Evolutionary conservation across 2,888 invertebrate species (phyloP).

Genomic region (Volucella zonaria): DNA sequence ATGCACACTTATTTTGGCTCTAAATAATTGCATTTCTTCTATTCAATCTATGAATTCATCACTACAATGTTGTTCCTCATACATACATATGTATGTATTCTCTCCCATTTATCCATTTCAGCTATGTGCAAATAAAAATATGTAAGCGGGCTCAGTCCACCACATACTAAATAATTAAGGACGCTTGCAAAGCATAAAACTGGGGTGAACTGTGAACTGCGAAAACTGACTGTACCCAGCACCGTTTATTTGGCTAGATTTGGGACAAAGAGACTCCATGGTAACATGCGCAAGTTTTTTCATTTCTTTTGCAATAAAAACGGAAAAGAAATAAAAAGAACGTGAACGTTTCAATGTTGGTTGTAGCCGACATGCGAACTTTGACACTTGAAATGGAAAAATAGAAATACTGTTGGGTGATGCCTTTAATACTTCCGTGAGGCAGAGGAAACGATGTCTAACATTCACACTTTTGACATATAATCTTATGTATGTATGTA

Average conservation of each 20-base stretch:
- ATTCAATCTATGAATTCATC: too few relatives aligned
- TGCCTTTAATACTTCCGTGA: not conserved
- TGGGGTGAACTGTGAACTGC: slow-evolving; percentile 1
- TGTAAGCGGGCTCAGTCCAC: not conserved
- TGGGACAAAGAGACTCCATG: slow-evolving; percentile 58
- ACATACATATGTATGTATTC: too few relatives aligned
- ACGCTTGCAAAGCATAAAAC: not conserved
- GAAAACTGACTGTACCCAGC: slow-evolving; percentile 16
- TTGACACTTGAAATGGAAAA: slow-evolving; percentile 16
- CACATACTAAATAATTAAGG: slow-evolving; percentile 11
- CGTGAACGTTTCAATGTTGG: not conserved
- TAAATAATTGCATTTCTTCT: not conserved
- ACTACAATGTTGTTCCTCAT: too few relatives aligned
- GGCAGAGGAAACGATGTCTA: too few relatives aligned
- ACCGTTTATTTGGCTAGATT: slow-evolving; percentile 40
- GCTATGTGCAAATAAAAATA: not conserved
- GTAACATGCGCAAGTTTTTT: slow-evolving; percentile 53
- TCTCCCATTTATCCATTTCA: too few relatives aligned
- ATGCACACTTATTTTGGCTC: too few relatives aligned
- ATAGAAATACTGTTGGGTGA: not conserved
- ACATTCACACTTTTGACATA: too few relatives aligned
- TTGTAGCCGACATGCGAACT: slow-evolving; percentile 8
- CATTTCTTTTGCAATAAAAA: not conserved
- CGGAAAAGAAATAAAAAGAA: not conserved
- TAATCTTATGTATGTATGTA: too few relatives aligned